Evolutionary conservation across 53 echinoderm and acorn worm species (phyloP).

Genomic region (Holothuria leucospilota): DNA sequence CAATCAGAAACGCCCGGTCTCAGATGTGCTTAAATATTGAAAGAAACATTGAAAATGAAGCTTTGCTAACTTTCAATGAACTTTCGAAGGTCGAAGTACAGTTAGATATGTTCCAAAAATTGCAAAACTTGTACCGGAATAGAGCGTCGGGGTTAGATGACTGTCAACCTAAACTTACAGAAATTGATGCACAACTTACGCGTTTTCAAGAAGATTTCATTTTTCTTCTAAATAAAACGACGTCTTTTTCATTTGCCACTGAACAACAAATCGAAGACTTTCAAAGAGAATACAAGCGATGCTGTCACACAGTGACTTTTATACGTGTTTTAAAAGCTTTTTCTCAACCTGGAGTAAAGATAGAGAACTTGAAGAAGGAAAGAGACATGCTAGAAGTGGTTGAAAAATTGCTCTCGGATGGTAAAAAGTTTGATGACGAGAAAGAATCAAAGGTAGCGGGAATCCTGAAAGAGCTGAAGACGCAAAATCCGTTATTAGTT

Average conservation of each 20-base stretch:
- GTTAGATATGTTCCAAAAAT: conserved; percentile 12
- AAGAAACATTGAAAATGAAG: neutral
- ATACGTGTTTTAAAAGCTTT: neutral
- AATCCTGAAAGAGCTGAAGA: conserved; percentile 38
- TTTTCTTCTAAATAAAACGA: neutral
- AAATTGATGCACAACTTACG: neutral
- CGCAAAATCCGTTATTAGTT: neutral
- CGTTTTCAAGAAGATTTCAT: neutral
- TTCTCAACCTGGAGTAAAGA: neutral
- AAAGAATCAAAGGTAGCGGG: neutral
- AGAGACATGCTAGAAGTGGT: neutral
- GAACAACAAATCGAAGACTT: conserved; percentile 72
- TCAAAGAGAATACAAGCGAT: conserved; percentile 58
- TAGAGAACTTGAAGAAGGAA: neutral
- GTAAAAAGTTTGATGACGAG: conserved; percentile 16
- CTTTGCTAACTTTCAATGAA: neutral
- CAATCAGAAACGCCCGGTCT: neutral
- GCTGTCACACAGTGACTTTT: conserved; percentile 8
- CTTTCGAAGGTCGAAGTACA: neutral
- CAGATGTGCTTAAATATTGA: neutral
- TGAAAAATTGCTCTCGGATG: conserved; percentile 48
- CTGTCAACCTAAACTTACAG: neutral
- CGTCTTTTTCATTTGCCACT: conserved; percentile 14
- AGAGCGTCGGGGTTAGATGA: neutral
- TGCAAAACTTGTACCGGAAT: neutral